Evolutionary conservation across 2,888 invertebrate genomes (phyloP), one percentile per base, ranked within the genome.

Genomic region (Sericinus montela): DNA sequence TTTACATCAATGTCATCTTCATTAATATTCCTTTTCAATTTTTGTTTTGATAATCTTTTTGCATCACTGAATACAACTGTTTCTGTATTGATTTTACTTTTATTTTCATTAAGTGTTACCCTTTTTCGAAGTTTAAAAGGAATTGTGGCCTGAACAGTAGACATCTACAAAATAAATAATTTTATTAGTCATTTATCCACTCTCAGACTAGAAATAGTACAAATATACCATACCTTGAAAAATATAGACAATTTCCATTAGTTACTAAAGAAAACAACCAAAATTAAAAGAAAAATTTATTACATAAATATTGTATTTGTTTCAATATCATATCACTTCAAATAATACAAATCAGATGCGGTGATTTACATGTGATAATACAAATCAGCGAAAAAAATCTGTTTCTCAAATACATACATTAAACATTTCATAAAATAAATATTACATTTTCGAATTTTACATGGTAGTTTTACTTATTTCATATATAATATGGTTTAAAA

Each of bases 91-190:
- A 60, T 55, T 57, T 70, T 67, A 13, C 50, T 55, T 52, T 63
- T 65, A 41, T 62, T 68, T 38, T 55, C 58, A 39, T 58, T 62
- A 25, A 69, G 49, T 53, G 67, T 63, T 3, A 79, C 71, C 53
- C 79, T 89, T 59, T 91, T 91, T 9, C 89, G 79, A 19, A 82
- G 69, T 56, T 76, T 83, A 56, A 91, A 91, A 7, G 87, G 79
- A 51, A 91, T 85, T 1, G 75, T 80, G 29, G 80, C 75, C 67
- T 91, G 91, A 11, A 83, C 60, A 23, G 78, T 67, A 45, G 87
- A 74, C 88, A 88, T 89, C 80, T 85, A 68, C 58, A 74, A 72
- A 45, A 6, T 11, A 13, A 37, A 41, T 32, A 36, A 23, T 28
- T 9, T 35, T 10, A 9, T 28, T n/a, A 19, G 13, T 34, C 8